Conservation (phyloP, 2,113 vertebrate species). For the Cyprichromis sp. region DNA sequence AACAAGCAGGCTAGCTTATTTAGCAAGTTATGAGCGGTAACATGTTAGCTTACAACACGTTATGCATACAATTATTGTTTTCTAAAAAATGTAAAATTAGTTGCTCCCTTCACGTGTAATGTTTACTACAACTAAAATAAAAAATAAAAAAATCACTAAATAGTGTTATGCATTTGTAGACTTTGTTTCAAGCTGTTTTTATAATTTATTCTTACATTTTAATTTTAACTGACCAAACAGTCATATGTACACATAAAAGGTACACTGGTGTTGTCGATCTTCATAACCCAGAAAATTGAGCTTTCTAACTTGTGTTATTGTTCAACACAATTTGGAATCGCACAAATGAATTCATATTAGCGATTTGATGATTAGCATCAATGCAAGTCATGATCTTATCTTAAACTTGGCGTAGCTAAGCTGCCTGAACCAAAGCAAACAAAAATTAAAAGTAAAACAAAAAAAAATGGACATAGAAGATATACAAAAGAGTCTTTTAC, state of each 20-base stretch:
- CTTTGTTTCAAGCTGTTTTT: neutral
- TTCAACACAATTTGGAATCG: neutral
- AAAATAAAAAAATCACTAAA: neutral
- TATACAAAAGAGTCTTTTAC: neutral
- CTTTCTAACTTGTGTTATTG: neutral
- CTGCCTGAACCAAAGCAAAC: neutral
- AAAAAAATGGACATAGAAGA: neutral
- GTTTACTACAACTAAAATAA: neutral
- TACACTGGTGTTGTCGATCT: neutral
- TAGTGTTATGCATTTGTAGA: neutral
- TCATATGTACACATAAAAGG: rapidly evolving
- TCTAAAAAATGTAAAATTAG: neutral
- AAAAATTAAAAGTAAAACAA: neutral
- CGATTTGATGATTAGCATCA: neutral
- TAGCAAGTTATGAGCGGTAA: neutral
- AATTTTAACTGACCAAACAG: neutral
- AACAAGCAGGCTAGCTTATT: neutral
- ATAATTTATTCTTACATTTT: neutral
- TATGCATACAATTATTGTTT: neutral
- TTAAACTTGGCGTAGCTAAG: rapidly evolving
- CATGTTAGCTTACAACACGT: neutral
- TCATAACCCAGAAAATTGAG: neutral
- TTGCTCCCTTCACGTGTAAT: neutral
- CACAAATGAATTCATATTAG: neutral
- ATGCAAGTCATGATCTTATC: neutral